Percentiles rank a stretch among this genome's conserved stretches.
phyloP scores from a whole-genome alignment of 2,797 vertebrate genomes.

The Allobates femoralis region DNA sequence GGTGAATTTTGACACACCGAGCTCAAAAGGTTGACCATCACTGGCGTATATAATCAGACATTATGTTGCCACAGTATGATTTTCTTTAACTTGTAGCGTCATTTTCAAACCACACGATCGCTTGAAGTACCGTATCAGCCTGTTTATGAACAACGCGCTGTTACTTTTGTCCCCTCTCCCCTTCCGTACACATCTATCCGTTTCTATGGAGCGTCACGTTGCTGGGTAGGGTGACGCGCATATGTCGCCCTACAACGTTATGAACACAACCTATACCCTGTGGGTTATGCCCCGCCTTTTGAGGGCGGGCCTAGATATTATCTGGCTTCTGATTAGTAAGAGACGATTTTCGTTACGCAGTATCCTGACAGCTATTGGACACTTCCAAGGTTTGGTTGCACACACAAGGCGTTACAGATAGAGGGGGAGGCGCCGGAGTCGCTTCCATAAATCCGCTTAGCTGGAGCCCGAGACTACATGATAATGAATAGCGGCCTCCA shows the following conservation, averaged over 20 bases:
- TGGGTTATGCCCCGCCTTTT: background rate
- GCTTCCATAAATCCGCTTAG: constrained; percentile 53
- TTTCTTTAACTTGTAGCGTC: background rate
- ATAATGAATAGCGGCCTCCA: constrained; percentile 12
- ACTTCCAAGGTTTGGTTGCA: background rate
- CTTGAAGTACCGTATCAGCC: background rate
- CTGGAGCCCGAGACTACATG: background rate
- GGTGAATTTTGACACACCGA: too few relatives aligned
- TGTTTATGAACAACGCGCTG: background rate
- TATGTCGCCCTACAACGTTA: constrained; percentile 5
- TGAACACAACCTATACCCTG: background rate
- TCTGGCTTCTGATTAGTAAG: background rate
- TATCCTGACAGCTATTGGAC: background rate
- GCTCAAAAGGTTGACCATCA: too few relatives aligned
- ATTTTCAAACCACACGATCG: background rate
- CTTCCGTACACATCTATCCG: constrained; percentile 35
- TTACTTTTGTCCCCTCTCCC: background rate
- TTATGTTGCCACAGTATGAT: background rate
- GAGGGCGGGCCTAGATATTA: background rate
- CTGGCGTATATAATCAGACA: background rate
- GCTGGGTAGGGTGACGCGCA: constrained; percentile 56
- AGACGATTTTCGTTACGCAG: background rate
- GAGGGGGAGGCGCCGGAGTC: constrained; percentile 6
- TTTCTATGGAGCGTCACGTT: constrained; percentile 58
- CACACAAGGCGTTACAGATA: background rate